Evolutionary conservation across 2,888 invertebrate species (phyloP), one percentile per base, ranked within the genome.

Genomic region (Trichogramma evanescens): DNA sequence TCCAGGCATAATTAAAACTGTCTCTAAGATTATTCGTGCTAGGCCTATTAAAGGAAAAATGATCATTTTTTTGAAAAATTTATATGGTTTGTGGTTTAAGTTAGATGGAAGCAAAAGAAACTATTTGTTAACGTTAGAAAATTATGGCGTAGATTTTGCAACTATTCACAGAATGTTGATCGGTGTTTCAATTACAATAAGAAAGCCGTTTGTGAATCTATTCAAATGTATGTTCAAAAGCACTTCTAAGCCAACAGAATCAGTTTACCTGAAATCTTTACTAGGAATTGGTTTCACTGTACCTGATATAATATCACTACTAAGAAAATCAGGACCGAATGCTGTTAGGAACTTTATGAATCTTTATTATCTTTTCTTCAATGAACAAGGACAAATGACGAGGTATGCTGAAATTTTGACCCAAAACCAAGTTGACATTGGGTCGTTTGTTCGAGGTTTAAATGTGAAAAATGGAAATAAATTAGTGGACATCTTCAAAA

Each of bases 291-390:
- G 26, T 26, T 26, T 26, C 26, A 26, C 26, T 26, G 26, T 26
- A 26, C 26, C 26, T 3, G 1, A 2, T 26, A 26, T 26, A 26
- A 2, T 26, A 26, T 26, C 26, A 26, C 2, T 26, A 2, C 26
- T 26, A 26, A 26, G 26, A 26, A 60, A 61, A 59, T 63, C 69
- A 56, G 68, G 58, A 10, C 3, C 50, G 13, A 59, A 61, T 42
- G 67, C 69, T 66, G 58, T 65, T 59, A 54, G 68, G 66, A 68
- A 70, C 67, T 72, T 72, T 66, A 63, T 67, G 66, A 62, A 68
- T 38, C 66, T 71, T 4, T 65, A 67, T 66, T 60, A 54, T 50
- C 58, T 65, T 39, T 71, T 68, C 65, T 69, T 72, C 65, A 64
- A 66, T 63, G 60, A 2, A 13, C 6, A 56, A 9, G 65, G 61